Evolutionary conservation across 2,888 invertebrate genomes (phyloP).

Genomic region (Unio pictorum): DNA sequence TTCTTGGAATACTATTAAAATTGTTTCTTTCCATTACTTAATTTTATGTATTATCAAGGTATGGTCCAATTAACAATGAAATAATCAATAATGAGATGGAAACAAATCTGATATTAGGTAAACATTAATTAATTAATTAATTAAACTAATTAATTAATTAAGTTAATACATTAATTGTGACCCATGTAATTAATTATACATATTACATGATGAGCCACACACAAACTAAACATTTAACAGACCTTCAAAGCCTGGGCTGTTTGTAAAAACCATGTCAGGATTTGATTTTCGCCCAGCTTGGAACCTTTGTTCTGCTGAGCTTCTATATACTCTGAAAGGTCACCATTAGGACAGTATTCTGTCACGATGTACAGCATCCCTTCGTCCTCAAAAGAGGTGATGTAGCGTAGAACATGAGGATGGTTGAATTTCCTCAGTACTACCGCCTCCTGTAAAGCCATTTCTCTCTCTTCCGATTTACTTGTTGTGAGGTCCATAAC

Average conservation of each 20-base stretch:
- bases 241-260: conserved; percentile 48
- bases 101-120: too few relatives aligned
- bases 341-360: conserved; percentile 72
- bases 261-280: conserved; percentile 71
- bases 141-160: too few relatives aligned
- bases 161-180: too few relatives aligned
- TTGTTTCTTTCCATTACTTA: too few relatives aligned
- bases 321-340: conserved; percentile 64
- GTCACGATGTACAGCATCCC: conserved; percentile 71
- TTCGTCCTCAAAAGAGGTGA: conserved; percentile 46
- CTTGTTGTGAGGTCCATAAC: conserved; percentile 65
- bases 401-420: conserved; percentile 39
- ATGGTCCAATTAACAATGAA: too few relatives aligned
- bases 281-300: conserved; percentile 68
- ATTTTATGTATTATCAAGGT: too few relatives aligned
- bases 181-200: too few relatives aligned
- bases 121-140: too few relatives aligned
- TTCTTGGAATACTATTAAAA: too few relatives aligned
- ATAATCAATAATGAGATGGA: too few relatives aligned
- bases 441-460: conserved; percentile 68
- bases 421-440: conserved; percentile 55
- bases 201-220: too few relatives aligned
- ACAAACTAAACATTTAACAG: too few relatives aligned
- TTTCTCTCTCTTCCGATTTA: conserved; percentile 61
- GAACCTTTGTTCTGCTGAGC: conserved; percentile 51